Conservation (phyloP, 2,113 vertebrate species). For the Lepisosteus oculatus region DNA sequence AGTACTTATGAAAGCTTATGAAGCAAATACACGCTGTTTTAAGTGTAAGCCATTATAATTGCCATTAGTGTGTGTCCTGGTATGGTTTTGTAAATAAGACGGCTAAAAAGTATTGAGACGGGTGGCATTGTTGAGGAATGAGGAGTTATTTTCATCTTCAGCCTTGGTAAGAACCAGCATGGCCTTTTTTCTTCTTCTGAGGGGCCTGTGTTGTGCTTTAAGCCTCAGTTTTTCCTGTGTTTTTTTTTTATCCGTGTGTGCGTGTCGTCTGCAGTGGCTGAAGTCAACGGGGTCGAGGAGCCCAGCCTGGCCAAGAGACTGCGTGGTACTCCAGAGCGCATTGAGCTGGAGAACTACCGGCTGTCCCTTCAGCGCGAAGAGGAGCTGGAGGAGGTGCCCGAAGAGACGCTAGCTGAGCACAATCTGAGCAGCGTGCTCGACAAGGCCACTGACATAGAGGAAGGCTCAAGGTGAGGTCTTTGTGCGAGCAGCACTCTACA, state of each 20-base stretch:
- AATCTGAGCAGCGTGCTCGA: conserved; percentile 93
- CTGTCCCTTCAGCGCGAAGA: conserved; percentile 82
- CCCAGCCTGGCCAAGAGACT: conserved; percentile 83
- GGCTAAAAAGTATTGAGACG: no score
- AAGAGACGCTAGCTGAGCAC: conserved; percentile 92
- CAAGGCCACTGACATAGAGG: conserved; percentile 76
- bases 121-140: no score
- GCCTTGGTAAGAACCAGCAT: neutral
- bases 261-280: conserved; percentile 54
- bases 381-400: conserved; percentile 91
- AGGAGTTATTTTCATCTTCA: no score
- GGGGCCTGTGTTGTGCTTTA: no score
- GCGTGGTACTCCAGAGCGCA: conserved; percentile 87
- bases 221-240: conserved; percentile 22
- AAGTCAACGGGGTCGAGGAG: conserved; percentile 84
- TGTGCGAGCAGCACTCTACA: neutral
- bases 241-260: conserved; percentile 11
- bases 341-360: conserved; percentile 95
- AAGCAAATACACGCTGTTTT: no score
- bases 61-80: no score
- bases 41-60: no score
- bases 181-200: no score
- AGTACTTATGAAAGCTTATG: no score
- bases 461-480: conserved; percentile 80
- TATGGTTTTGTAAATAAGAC: no score